phyloP scores from a whole-genome alignment of 2,113 vertebrate species.

The Bungarus multicinctus region DNA sequence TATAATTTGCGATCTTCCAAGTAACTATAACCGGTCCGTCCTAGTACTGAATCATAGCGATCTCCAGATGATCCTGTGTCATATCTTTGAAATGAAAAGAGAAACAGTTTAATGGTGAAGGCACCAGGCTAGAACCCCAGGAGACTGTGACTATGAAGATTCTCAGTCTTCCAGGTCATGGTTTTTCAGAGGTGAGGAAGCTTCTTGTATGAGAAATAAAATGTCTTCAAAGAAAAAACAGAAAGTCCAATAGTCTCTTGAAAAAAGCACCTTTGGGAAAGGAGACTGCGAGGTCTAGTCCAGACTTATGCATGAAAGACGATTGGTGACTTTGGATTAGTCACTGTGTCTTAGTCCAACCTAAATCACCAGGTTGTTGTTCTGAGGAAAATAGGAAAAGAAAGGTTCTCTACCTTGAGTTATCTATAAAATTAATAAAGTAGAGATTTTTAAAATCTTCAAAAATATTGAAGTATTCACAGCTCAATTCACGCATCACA shows the following conservation, averaged over 20 bases:
- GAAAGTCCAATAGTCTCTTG: no score
- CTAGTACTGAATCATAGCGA: slow-evolving; percentile 78
- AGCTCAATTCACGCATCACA: neutral
- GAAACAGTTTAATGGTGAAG: neutral
- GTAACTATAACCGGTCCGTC: slow-evolving; percentile 73
- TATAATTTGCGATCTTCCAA: slow-evolving; percentile 85
- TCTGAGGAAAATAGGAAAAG: no score
- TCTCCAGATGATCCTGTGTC: slow-evolving; percentile 76
- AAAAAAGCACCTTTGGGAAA: no score
- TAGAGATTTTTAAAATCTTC: no score
- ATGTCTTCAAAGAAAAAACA: no score
- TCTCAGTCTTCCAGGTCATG: no score
- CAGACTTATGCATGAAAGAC: neutral
- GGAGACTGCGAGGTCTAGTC: neutral
- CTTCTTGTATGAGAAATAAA: no score
- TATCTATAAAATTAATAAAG: no score
- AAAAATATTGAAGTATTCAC: neutral
- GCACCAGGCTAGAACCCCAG: neutral
- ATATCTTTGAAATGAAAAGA: slow-evolving; percentile 69
- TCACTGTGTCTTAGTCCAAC: no score
- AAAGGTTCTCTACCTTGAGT: no score
- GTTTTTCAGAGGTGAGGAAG: no score
- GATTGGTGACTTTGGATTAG: neutral
- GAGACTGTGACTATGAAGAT: neutral
- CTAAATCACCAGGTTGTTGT: no score